phyloP scores from a whole-genome alignment of 2,113 vertebrate species.

The Muntiacus reevesi region DNA sequence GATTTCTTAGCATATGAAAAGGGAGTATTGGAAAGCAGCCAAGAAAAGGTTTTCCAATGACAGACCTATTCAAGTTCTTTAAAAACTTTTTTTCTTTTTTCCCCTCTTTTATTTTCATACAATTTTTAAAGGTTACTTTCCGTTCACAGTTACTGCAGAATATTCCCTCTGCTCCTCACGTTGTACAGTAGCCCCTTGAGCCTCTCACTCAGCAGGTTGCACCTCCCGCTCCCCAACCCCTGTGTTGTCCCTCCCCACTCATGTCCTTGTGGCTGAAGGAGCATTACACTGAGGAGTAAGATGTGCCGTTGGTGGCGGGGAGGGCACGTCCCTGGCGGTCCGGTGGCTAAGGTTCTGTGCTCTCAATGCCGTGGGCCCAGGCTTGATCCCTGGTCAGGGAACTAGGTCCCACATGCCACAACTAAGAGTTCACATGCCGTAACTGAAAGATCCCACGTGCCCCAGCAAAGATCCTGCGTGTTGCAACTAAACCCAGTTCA shows the following conservation, averaged over 20 bases:
- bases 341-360: background rate
- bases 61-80: background rate
- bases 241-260: background rate
- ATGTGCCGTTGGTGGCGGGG: background rate
- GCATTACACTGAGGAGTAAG: background rate
- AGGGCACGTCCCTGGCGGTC: background rate
- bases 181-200: background rate
- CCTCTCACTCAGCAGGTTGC: background rate
- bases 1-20: background rate
- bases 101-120: background rate
- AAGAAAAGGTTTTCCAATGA: constrained; percentile 2
- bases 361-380: background rate
- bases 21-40: background rate
- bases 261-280: background rate
- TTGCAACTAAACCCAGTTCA: background rate
- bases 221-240: background rate
- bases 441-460: background rate
- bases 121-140: background rate
- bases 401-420: background rate
- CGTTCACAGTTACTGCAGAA: background rate
- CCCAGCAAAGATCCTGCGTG: background rate
- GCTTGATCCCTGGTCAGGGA: background rate
- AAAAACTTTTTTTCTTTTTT: background rate
- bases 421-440: background rate
- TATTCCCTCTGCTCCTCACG: too few species aligned